Base-by-base conservation (phyloP, 2,888 invertebrate species). In the Meandrusa payeni region DNA sequence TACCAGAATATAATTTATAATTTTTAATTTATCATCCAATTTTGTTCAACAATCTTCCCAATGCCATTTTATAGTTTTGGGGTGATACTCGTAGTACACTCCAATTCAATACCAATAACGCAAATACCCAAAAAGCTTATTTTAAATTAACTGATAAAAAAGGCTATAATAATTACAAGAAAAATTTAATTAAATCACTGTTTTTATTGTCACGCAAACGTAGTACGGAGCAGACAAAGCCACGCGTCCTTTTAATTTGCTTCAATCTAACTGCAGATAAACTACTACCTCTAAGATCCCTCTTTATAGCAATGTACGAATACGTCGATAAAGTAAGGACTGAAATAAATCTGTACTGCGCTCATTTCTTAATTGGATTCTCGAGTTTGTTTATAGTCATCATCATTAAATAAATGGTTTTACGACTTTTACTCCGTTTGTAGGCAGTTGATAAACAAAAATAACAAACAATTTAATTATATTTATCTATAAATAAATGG, bases 351-450 rank as follows among this genome's bases (percentile, higher is more conserved):
- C 78, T 74, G 61, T 68, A 69, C 68, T 63, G 62, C 69, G 64
- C 69, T 77, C 76, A 80, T 80, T 80, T 76, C 78, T 81, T 82
- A 81, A 85, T 85, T 83, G 80, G 74, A 76, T 78, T 77, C 78
- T 78, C 72, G 73, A 79, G 76, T 81, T 83, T 75, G 81, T 79
- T 80, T 79, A 78, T 74, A 73, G 65, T 73, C 76, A 79, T 77
- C 73, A 71, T 66, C 63, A 73, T 72, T 69, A 69, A 75, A 71
- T 73, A 70, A 67, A 60, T 69, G 63, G 58, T 61, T 69, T 80
- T 73, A 80, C 74, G 76, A 75, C 68, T 63, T 61, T 63, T 64
- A 70, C 69, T 76, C 65, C 69, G 67, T 69, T 74, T 68, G 64
- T 67, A 59, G 53, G 51, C 50, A 51, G 45, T 52, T 44, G 46